phyloP scores from a whole-genome alignment of 1,140 invertebrate genomes.

The Panagrolaimus sp. region DNA sequence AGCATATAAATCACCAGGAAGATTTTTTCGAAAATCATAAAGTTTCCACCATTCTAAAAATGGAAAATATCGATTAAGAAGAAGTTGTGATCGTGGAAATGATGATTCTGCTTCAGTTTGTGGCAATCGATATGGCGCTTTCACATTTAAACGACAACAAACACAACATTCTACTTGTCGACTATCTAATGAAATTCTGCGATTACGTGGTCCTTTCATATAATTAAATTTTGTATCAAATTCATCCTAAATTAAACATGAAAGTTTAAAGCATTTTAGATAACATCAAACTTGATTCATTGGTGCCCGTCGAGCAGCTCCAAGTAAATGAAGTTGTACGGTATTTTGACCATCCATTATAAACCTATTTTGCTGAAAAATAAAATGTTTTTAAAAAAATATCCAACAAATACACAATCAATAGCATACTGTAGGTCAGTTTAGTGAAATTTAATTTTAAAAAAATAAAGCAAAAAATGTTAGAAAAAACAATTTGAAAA shows the following conservation, averaged over 20 bases:
- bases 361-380: too few relatives aligned
- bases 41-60: slow-evolving; percentile 24
- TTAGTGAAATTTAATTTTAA: too few relatives aligned
- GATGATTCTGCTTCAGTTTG: slow-evolving; percentile 9
- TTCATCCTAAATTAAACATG: slow-evolving; percentile 34
- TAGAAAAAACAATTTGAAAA: too few relatives aligned
- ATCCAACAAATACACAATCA: too few relatives aligned
- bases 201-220: slow-evolving; percentile 25
- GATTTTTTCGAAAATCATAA: slow-evolving; percentile 26
- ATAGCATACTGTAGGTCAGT: too few relatives aligned
- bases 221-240: slow-evolving; percentile 48
- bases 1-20: slow-evolving; percentile 32
- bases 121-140: slow-evolving; percentile 15
- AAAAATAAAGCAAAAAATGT: too few relatives aligned
- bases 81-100: background rate
- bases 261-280: slow-evolving; percentile 4
- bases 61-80: slow-evolving; percentile 27
- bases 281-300: background rate
- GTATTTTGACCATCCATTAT: too few relatives aligned
- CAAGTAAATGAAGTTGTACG: slow-evolving; percentile 17
- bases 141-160: slow-evolving; percentile 21
- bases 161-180: slow-evolving; percentile 17
- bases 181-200: slow-evolving; percentile 24
- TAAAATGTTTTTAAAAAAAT: too few relatives aligned
- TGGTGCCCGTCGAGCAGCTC: slow-evolving; percentile 8